phyloP scores from a whole-genome alignment of 2,888 invertebrate species.

The Harmothoe impar region DNA sequence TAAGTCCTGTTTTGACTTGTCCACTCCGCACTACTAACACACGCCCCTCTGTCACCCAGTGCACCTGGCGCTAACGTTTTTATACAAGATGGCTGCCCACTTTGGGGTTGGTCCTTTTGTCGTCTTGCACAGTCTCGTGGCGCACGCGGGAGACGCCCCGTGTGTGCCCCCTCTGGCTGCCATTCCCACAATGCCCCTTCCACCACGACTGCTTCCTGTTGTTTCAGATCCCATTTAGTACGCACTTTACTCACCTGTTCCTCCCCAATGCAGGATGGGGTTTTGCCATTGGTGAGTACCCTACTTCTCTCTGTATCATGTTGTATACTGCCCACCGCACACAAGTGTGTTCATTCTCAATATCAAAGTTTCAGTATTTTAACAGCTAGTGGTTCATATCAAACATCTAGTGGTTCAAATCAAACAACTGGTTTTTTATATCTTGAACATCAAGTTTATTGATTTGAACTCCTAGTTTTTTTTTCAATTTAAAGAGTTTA shows the following conservation, averaged over 20 bases:
- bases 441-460: background rate
- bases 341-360: background rate
- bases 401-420: too few relatives aligned
- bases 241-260: constrained; percentile 94
- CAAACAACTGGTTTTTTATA: background rate
- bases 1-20: background rate
- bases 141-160: background rate
- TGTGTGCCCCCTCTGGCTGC: background rate
- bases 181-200: background rate
- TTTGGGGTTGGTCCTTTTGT: background rate
- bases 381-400: too few relatives aligned
- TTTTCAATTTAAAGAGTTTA: too few relatives aligned
- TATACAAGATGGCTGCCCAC: background rate
- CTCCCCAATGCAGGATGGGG: constrained; percentile 98
- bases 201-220: constrained; percentile 40
- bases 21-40: background rate
- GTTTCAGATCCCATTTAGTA: constrained; percentile 95
- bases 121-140: background rate
- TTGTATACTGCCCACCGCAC: too few relatives aligned
- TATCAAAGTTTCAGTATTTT: too few relatives aligned
- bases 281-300: constrained; percentile 93
- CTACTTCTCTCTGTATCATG: background rate
- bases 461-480: background rate
- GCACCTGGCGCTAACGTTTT: background rate
- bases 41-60: background rate